Evolutionary conservation across 1,140 invertebrate genomes (phyloP).

Genomic region (Sitodiplosis mosellana): DNA sequence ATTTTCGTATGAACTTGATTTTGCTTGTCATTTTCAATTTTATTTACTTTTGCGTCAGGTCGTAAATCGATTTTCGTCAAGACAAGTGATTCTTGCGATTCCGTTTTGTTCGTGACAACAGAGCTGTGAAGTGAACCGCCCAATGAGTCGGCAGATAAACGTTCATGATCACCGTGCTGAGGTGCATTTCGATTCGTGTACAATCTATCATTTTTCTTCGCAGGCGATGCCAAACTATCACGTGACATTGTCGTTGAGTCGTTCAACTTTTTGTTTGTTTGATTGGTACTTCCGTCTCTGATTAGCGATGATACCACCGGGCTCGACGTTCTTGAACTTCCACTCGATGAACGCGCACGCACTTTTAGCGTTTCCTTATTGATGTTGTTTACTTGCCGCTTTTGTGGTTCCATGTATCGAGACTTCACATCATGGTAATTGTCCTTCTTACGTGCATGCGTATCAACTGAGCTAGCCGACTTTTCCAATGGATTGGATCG

Average conservation of each 20-base stretch:
- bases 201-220: slow-evolving; percentile 14
- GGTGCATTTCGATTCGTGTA: slow-evolving; percentile 18
- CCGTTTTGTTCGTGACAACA: slow-evolving; percentile 22
- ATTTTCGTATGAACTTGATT: neutral
- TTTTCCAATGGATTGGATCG: slow-evolving; percentile 18
- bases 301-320: slow-evolving; percentile 36
- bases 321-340: slow-evolving; percentile 39
- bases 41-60: neutral
- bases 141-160: slow-evolving; percentile 30
- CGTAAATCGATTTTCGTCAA: neutral
- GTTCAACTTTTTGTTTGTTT: slow-evolving; percentile 19
- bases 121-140: slow-evolving; percentile 29
- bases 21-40: neutral
- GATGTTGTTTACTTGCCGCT: slow-evolving; percentile 21
- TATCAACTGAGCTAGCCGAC: slow-evolving; percentile 12
- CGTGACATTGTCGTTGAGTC: slow-evolving; percentile 26
- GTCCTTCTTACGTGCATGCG: slow-evolving; percentile 12
- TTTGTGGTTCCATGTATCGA: slow-evolving; percentile 34
- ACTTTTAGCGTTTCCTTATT: too few species aligned
- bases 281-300: slow-evolving; percentile 21
- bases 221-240: slow-evolving; percentile 29
- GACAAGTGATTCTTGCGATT: slow-evolving; percentile 20
- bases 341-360: slow-evolving; percentile 18
- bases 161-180: slow-evolving; percentile 6
- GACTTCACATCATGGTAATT: slow-evolving; percentile 30